Base-by-base conservation (phyloP, 2,797 vertebrate species). In the Babyrousa celebensis region DNA sequence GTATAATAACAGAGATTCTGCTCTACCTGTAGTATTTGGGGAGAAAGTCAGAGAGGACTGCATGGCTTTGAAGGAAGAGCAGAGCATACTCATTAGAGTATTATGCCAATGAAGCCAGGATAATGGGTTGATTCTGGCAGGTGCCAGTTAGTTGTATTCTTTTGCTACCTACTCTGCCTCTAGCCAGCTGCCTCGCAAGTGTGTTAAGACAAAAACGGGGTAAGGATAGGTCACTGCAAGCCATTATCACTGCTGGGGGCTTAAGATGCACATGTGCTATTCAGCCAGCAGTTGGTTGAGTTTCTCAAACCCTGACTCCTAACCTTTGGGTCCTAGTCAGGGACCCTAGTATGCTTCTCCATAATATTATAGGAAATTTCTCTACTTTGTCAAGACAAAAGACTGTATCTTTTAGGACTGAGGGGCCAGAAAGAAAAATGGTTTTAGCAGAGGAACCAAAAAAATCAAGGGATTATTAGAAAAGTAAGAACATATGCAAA, bases 401-500 rank as follows among this genome's bases (percentile, higher is more conserved):
- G 79, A 43, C n/a, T 6, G 0, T 23, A 17, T 85, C 48, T 68
- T 82, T 94, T 82, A 95, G 77, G 72, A 60, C 27, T 65, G 48
- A 93, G 94, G 71, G 29, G 11, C n/a, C 68, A 54, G 68, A 88
- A 88, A 83, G 29, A 36, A 68, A 94, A 94, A 85, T 18, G 15
- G 27, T 36, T 67, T 65, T 90, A 71, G 18, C 52, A 92, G 77
- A 85, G 58, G 58, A 89, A 86, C n/a, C n/a, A 85, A 82, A 85
- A 85, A 85, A 75, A 87, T 80, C 82, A 62, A 71, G 36, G 74
- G 91, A 88, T 93, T 78, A 97, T 93, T 86, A 84, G 80, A 77
- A 78, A 97, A 95, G 54, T 52, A 15, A 65, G 85, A 94, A 27
- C 79, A 82, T 86, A 89, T 54, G 90, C 78, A 85, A 96, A 96